These are phyloP conservation scores for Neoseiulus cucumeris DNA, from an alignment of 1,140 invertebrate species.

Conservation along the genomic window DNA sequence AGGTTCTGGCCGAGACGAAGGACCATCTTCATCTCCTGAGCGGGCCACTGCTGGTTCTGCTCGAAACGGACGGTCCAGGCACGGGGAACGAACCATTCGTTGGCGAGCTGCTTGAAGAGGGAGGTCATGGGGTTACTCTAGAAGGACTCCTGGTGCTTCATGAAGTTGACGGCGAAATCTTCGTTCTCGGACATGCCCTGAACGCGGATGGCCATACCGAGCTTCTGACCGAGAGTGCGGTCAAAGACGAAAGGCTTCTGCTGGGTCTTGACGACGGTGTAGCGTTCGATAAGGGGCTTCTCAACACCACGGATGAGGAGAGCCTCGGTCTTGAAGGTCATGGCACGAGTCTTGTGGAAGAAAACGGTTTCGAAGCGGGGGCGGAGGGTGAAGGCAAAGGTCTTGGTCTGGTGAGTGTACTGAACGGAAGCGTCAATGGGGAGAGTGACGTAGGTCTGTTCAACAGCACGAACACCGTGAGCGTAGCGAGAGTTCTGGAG, in stretches of 20 bases:
- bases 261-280: neutral
- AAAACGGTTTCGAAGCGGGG: neutral
- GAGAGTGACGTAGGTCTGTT: neutral
- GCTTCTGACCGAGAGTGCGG: neutral
- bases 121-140: neutral
- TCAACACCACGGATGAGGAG: constrained; percentile 1
- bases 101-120: neutral
- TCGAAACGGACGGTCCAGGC: neutral
- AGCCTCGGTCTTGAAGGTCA: constrained; percentile 5
- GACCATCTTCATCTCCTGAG: neutral
- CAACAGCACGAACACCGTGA: neutral
- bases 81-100: constrained; percentile 1
- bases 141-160: neutral
- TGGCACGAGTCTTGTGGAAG: constrained; percentile 5
- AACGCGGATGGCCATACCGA: neutral
- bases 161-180: neutral
- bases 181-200: neutral
- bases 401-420: neutral
- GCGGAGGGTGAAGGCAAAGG: neutral
- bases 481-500: neutral
- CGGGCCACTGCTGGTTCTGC: neutral
- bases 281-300: neutral
- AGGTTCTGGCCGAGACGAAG: neutral
- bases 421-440: neutral
- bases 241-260: constrained; percentile 8